Evolutionary conservation across 2,888 invertebrate species (phyloP), one percentile per base, ranked within the genome.

Genomic region (Auanema freiburgensis): DNA sequence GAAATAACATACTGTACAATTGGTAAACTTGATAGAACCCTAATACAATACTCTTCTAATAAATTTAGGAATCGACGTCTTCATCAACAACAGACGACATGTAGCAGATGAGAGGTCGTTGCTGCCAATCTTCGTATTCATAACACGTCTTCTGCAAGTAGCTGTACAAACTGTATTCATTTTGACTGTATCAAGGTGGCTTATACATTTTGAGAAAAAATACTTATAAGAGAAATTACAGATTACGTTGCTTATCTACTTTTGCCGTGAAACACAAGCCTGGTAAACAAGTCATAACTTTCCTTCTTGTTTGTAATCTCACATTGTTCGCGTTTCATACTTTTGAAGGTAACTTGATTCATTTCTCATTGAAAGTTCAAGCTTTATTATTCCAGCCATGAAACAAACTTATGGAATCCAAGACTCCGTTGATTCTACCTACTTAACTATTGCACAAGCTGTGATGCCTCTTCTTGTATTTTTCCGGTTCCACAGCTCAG

Each of bases 221-320:
- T 14, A 53, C 33, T 42, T 16, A 16, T 55, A 43, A 18, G 16
- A 5, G 16, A 16, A 0, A 49, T 63, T 69, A 46, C 41, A 73
- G 72, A 44, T 44, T 74, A 43, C 63, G 72, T 0, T 70, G 71
- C 41, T 59, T 72, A 1, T 69, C 71, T 6, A 66, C 69, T 41
- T 64, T 66, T 21, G 64, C 71, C 0, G 66, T 68, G 11, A 67
- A 71, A n/a, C 24, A 67, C 25, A 78, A 77, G 59, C 74, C 77
- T 4, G 81, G 82, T n/a, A 83, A 83, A 63, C 81, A 82, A 53
- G 73, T 79, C 41, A 80, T 82, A 54, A 82, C 82, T 0, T 82
- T 82, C 55, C 68, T 82, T 5, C 67, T 81, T 24, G 74, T 82
- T 10, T 77, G 81, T 11, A 82, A 82, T 62, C 76, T 79, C 14